Base-by-base conservation (phyloP, 2,797 vertebrate genomes). In the Enoplosus armatus region DNA sequence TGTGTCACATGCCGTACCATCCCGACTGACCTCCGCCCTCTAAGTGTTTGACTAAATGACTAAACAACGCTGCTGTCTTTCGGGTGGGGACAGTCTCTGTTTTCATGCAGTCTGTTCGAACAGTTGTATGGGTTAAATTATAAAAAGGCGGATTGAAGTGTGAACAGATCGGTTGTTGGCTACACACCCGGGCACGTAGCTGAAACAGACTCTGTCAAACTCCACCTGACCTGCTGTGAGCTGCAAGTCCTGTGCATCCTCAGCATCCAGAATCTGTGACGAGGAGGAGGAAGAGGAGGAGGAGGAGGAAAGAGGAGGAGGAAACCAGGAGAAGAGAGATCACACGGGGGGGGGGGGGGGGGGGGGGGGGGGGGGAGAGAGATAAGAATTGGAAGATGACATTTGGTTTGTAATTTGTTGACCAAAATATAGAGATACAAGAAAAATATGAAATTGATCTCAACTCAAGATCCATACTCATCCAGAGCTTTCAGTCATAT, bases 121-220 rank as follows among this genome's bases (percentile, higher is more conserved):
- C 12, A n/a, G 14, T 2, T 59, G 18, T 29, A 24, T 50, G 24
- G 15, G 26, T 53, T 0, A 53, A 59, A 29, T n/a, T 0, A 50
- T 3, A 43, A 3, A 22, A 43, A 41, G 24, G 14, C 20, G 33
- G 41, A 45, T 77, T 67, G 12, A 56, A 24, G 3, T 27, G 54
- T 8, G 12, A 59, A 58, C 29, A 47, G 22, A 47, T 26, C 24
- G 2, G 33, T 50, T 33, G 9, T 63, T 35, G 70, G 47, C 51
- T 78, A 88, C 84, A 72, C 56, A 91, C 87, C 86, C 81, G 0
- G 87, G 63, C 2, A 86, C 81, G 65, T 90, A 90, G 85, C 82
- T 85, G 86, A 91, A 91, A 58, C 75, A 74, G 51, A 91, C 88
- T 64, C 78, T 69, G 76, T 91, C 85, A 83, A 91, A 90, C 75